phyloP scores from a whole-genome alignment of 2,888 invertebrate genomes.

The Iselma pallidipennis region DNA sequence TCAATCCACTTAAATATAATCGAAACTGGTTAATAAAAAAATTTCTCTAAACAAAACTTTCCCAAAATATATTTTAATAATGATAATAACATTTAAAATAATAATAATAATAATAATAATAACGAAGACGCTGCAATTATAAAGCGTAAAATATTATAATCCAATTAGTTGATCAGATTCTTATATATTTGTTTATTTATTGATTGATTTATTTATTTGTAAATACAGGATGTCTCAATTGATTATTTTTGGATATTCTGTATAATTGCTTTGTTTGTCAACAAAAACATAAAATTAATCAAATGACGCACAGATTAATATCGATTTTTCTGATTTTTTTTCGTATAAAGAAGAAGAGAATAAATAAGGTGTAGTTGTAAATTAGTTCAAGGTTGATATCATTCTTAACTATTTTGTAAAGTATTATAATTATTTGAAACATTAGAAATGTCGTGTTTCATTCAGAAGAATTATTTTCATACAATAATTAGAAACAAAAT shows the following conservation, averaged over 20 bases:
- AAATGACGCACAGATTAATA: neutral
- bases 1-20: constrained; percentile 14
- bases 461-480: neutral
- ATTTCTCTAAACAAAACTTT: neutral
- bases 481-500: neutral
- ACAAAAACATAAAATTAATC: neutral
- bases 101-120: too few relatives aligned
- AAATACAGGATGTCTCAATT: neutral
- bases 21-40: constrained; percentile 1
- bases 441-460: neutral
- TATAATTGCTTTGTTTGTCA: neutral
- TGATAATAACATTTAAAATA: too few relatives aligned
- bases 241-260: neutral
- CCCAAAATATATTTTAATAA: neutral
- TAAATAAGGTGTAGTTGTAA: constrained; percentile 6
- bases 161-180: too few relatives aligned
- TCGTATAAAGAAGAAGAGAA: constrained; percentile 5
- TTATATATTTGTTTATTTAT: too few relatives aligned
- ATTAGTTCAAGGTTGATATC: constrained; percentile 18
- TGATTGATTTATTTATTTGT: too few relatives aligned
- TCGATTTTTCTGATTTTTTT: neutral
- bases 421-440: neutral
- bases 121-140: too few relatives aligned
- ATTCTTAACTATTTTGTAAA: neutral
- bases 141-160: too few relatives aligned